phyloP scores from a whole-genome alignment of 2,113 vertebrate genomes.

The Amphilophus citrinellus region DNA sequence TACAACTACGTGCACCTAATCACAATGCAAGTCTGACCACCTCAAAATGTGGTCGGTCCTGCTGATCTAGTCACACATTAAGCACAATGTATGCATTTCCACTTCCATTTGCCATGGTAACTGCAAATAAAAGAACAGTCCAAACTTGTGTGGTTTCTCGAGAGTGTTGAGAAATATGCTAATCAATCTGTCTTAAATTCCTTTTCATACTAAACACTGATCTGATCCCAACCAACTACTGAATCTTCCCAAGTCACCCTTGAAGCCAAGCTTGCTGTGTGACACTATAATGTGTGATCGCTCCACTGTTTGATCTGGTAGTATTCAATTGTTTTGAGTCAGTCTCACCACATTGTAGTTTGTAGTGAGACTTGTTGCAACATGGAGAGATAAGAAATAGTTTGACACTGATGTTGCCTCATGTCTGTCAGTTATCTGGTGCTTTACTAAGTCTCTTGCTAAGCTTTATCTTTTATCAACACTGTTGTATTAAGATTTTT shows the following conservation, averaged over 20 bases:
- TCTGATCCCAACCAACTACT: accelerated
- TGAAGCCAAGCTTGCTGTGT: background rate
- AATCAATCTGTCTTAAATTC: background rate
- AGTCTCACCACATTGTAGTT: background rate
- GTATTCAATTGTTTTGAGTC: background rate
- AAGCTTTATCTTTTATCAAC: background rate
- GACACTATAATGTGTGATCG: background rate
- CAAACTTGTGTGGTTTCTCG: too few species aligned
- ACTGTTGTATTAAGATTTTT: background rate
- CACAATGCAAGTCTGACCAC: too few species aligned
- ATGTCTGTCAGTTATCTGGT: background rate
- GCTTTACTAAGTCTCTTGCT: background rate
- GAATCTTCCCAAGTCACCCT: background rate
- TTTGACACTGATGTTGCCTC: background rate
- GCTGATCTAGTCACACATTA: too few species aligned
- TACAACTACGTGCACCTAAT: too few species aligned
- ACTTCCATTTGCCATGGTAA: background rate
- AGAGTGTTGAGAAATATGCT: background rate
- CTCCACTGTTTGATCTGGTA: background rate
- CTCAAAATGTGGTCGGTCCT: too few species aligned
- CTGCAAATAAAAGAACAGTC: background rate
- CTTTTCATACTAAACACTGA: background rate
- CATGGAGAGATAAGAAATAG: background rate
- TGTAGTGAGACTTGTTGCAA: background rate
- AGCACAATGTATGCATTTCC: too few species aligned